Evolutionary conservation across 2,888 invertebrate species (phyloP), one percentile per base, ranked within the genome.

Genomic region (Gari tellinella): DNA sequence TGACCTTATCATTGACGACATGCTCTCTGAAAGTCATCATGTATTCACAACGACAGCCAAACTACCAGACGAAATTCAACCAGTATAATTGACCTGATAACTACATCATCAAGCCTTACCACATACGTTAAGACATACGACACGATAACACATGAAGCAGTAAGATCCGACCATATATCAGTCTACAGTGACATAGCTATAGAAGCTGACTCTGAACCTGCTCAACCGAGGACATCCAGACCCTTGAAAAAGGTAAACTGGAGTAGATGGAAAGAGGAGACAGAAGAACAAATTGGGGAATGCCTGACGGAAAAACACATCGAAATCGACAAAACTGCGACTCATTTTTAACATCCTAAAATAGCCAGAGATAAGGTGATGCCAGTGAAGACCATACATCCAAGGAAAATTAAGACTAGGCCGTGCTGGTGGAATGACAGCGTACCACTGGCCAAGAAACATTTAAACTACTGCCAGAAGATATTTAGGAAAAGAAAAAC

Each of bases 1-100:
- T 40, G 56, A 55, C 1, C 38, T 43, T 26, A 17, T 64, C 1
- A 64, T 64, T 17, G 64, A 64, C 38, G 49, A 64, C 21, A 56
- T 64, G 48, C 40, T 64, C 0, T 48, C 48, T 17, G n/a, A 64
- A 12, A 45, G 31, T n/a, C 26, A 25, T 4, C 45, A 55, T 19
- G 26, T 10, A 49, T 21, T 8, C 49, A 49, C 15, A 49, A 49
- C 15, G 49, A 19, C 15, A 21, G 49, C 4, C 49, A 49, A 15
- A 7, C 3, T 14, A 49, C 49, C 17, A 21, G 19, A 49, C 3
- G 19, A 49, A 21, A 19, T 7, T 4, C 23, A 5, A 52, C 23
- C 5, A 52, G 26, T 8, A 26, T 52, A 15, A 31, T 52, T 7
- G 52, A 52, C 15, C 17, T 52, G 52, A 15, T 52, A 7, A 23